Evolutionary conservation across 2,113 vertebrate genomes (phyloP), one percentile per base, ranked within the genome.

Genomic region (Anhinga rufa): DNA sequence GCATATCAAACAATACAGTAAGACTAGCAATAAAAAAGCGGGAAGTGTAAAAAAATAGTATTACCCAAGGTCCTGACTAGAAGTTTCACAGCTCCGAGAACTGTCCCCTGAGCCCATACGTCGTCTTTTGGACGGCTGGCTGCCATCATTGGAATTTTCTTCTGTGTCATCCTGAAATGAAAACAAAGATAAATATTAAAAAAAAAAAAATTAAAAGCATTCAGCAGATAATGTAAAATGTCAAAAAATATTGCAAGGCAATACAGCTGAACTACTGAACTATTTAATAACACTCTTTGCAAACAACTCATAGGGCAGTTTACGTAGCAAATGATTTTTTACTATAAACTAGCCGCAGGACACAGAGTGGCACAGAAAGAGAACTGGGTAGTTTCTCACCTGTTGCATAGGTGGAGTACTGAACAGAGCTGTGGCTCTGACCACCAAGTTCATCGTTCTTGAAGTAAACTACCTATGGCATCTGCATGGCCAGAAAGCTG

Each of bases 31-130:
- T 15, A 65, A 62, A 64, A 28, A 68, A 55, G 36, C 18, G 4
- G 25, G 26, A 92, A 78, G 9, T 40, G 9, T 44, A 51, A 18
- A 25, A 25, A 65, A 70, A 52, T 0, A 4, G 10, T 26, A 69
- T 29, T 98, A 99, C 99, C 98, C 98, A 22, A 99, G 98, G 49
- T 99, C 99, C 77, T 99, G 99, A 91, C 98, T 99, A 26, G 98
- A 99, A 48, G 99, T 99, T 96, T 99, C 99, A 60, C 99, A 99
- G 85, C 99, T 99, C 85, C 99, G 96, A 16, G 99, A 99, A 94
- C 99, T 99, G 92, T 99, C 99, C 28, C 99, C 99, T 57, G 99
- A 99, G 84, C 99, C 99, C 98, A 99, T 99, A 14, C 99, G 98
- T 48, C 99, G 98, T 71, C 99, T 98, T 93, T 99, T 99, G 28